A percentile compares a stretch with the other conserved stretches of the same genome.
Conservation (phyloP, 2,113 vertebrate genomes). For the Corythoichthys haematopterus region DNA sequence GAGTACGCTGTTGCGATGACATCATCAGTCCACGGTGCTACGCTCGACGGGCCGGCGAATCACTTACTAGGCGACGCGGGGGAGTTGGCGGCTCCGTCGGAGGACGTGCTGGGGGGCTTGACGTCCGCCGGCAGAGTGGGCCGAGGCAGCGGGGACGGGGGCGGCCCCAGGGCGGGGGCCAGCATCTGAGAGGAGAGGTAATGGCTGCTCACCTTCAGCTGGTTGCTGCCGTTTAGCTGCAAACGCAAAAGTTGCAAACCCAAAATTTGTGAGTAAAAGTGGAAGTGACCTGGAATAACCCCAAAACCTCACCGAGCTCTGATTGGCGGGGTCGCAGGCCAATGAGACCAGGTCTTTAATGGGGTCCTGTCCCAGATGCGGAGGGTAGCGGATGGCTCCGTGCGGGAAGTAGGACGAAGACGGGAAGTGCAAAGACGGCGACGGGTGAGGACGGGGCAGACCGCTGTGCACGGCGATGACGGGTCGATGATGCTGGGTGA, state of each 20-base stretch:
- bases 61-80: conserved; percentile 88
- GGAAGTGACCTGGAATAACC: background rate
- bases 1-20: conserved; percentile 79
- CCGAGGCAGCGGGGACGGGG: conserved; percentile 80
- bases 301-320: conserved; percentile 58
- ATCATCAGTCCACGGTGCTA: conserved; percentile 19
- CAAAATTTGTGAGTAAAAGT: no score
- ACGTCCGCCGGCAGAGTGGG: conserved; percentile 81
- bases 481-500: conserved; percentile 95
- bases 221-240: conserved; percentile 90
- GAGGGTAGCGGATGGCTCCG: conserved; percentile 92
- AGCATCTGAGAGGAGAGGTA: conserved; percentile 92
- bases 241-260: background rate
- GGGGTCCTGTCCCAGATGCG: conserved; percentile 93
- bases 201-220: conserved; percentile 88
- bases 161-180: conserved; percentile 61
- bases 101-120: conserved; percentile 84
- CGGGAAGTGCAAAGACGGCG: conserved; percentile 91
- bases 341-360: conserved; percentile 94
- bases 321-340: conserved; percentile 92
- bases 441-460: conserved; percentile 86
- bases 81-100: conserved; percentile 82
- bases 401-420: conserved; percentile 89
- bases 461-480: conserved; percentile 98
- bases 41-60: background rate